Percentiles rank a stretch among this genome's conserved stretches.
These are phyloP conservation scores for Sebastes alutus DNA, from an alignment of 2,797 vertebrate genomes.

Conservation along the genomic window DNA sequence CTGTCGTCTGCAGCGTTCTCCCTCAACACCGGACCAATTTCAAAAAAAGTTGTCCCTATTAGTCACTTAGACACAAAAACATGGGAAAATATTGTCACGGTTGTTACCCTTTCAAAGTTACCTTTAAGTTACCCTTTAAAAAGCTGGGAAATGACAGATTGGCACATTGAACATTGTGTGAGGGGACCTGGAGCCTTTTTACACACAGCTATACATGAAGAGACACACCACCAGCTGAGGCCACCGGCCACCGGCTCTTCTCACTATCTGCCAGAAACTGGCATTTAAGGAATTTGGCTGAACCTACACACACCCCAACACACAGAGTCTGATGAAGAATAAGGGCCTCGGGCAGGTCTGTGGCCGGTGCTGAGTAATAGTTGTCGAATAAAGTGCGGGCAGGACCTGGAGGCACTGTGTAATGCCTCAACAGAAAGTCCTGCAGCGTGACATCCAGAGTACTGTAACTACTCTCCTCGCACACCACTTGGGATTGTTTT, in stretches of 20 bases:
- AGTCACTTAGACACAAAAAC: too few species aligned
- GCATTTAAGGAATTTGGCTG: constrained; percentile 17
- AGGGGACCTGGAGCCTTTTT: neutral
- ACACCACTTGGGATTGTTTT: constrained; percentile 30
- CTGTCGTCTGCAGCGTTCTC: too few species aligned
- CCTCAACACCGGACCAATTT: too few species aligned
- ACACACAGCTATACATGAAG: neutral
- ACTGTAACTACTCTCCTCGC: constrained; percentile 29
- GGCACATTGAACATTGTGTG: neutral
- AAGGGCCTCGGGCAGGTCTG: constrained; percentile 7
- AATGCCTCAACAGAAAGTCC: constrained; percentile 32
- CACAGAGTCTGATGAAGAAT: constrained; percentile 15
- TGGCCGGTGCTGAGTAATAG: constrained; percentile 27
- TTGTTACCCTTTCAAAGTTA: too few species aligned
- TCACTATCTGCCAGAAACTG: neutral
- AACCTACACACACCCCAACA: neutral
- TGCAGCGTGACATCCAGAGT: constrained; percentile 31
- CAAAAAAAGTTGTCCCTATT: too few species aligned
- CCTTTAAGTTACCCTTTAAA: neutral
- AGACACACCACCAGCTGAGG: neutral
- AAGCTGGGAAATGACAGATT: neutral
- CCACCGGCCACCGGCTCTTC: neutral
- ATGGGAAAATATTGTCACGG: too few species aligned
- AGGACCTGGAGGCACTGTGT: neutral
- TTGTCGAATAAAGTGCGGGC: constrained; percentile 4